Evolutionary conservation across 2,888 invertebrate genomes (phyloP), one percentile per base, ranked within the genome.

Genomic region (Cantharis rustica): DNA sequence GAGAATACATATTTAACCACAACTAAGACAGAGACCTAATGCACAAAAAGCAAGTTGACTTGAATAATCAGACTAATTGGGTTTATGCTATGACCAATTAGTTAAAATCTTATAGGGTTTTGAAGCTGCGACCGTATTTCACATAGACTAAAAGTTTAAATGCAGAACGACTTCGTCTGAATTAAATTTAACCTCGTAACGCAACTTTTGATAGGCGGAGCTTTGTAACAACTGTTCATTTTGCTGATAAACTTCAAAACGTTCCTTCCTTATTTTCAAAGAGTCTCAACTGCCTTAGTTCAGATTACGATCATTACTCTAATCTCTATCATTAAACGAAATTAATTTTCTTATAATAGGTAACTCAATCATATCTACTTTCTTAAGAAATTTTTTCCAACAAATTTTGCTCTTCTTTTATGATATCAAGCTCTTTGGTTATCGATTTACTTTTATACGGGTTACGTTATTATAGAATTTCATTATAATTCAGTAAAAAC

Each of bases 61-160:
- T 69, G 78, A 78, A 78, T 84, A 85, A 85, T 84, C 84, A 82
- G 78, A 75, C 82, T 83, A 85, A 85, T 84, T 84, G 83, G 82
- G 82, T 83, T 84, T 82, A 82, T 83, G 83, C 82, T 83, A 83
- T 83, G 83, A 84, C 83, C 84, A 84, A 84, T 84, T 84, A 84
- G 82, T 79, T 82, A 80, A 81, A 84, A 80, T 83, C 83, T 84
- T 83, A 79, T 80, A 81, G 81, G 81, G 82, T 83, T 82, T 81
- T 81, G 81, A 82, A 81, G 81, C 81, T 75, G 79, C 75, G 76
- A 81, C 79, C 81, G 82, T 83, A 83, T 84, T 84, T 83, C 79
- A 83, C 81, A 74, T 71, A 79, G 81, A 81, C 83, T 82, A 81
- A 82, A 84, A 84, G 83, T 84, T 84, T 84, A 83, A 84, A 83